Conservation (phyloP, 2,113 vertebrate genomes). For the Miniopterus natalensis region DNA sequence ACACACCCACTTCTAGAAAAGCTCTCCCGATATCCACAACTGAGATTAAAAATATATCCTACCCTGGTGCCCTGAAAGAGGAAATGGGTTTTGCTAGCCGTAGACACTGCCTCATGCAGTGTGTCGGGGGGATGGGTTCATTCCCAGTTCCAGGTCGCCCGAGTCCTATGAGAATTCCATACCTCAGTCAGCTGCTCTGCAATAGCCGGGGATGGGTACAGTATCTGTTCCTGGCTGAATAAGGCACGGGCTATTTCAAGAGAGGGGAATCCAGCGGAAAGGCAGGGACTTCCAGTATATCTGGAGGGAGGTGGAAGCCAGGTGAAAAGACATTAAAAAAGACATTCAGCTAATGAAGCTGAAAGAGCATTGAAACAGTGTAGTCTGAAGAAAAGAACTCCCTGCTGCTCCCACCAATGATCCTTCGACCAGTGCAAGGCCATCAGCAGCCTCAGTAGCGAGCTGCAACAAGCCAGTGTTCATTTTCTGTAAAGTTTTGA, state of each 20-base stretch:
- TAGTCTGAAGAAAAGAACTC: not conserved
- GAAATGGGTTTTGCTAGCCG: not conserved
- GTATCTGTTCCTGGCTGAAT: not conserved
- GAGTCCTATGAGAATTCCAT: not conserved
- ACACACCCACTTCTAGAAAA: not conserved
- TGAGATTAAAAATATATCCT: not conserved
- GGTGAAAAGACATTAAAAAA: conserved; percentile 1
- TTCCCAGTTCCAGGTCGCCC: not conserved
- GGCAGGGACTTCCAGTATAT: not conserved
- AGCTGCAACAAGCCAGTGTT: not conserved
- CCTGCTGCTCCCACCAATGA: not conserved
- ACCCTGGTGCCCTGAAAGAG: not conserved
- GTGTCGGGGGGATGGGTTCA: not conserved
- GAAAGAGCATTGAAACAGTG: not conserved
- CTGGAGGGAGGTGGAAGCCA: not conserved
- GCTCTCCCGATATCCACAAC: not conserved
- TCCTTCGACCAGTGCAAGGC: not conserved
- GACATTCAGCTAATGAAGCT: not conserved
- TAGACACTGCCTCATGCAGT: not conserved
- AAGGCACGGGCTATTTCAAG: not conserved
- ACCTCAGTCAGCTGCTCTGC: not conserved
- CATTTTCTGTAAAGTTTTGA: conserved; percentile 57
- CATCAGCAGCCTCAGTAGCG: not conserved
- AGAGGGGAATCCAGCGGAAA: not conserved
- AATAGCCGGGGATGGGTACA: not conserved